A percentile compares a stretch with the other conserved stretches of the same genome.
Conservation (phyloP, 2,888 invertebrate genomes). For the Melanostoma mellinum region DNA sequence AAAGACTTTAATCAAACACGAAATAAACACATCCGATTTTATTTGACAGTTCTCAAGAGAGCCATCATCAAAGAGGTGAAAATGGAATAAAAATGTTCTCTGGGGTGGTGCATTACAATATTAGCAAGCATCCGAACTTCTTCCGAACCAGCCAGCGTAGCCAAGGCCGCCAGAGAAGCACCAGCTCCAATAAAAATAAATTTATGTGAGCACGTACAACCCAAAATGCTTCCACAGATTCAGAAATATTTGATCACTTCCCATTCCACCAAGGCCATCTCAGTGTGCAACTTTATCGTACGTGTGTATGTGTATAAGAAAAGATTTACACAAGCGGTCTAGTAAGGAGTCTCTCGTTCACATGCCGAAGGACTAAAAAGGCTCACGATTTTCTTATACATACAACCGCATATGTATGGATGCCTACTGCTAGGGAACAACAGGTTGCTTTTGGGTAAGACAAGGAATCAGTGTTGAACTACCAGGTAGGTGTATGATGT, state of each 20-base stretch:
- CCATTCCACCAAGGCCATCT: conserved; percentile 9
- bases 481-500: no score
- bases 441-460: no score
- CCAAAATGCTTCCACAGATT: conserved; percentile 59
- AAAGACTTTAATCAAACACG: conserved; percentile 54
- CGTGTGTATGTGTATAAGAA: conserved; percentile 35
- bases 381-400: conserved; percentile 38
- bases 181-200: conserved; percentile 55
- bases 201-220: conserved; percentile 64
- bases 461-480: no score
- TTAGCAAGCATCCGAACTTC: not conserved
- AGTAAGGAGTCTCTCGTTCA: conserved; percentile 32
- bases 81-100: conserved; percentile 60
- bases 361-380: conserved; percentile 22
- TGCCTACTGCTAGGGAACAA: no score
- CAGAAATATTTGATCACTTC: conserved; percentile 64
- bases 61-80: conserved; percentile 58
- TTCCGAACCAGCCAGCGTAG: not conserved
- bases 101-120: conserved; percentile 12
- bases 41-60: conserved; percentile 59
- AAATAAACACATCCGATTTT: conserved; percentile 54
- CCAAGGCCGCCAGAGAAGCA: conserved; percentile 3
- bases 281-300: conserved; percentile 42
- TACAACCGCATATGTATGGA: not conserved
- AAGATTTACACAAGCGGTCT: conserved; percentile 49